These are phyloP conservation scores for Petrocephalus microphthalmus DNA, from an alignment of 2,113 vertebrate species.

Conservation along the genomic window DNA sequence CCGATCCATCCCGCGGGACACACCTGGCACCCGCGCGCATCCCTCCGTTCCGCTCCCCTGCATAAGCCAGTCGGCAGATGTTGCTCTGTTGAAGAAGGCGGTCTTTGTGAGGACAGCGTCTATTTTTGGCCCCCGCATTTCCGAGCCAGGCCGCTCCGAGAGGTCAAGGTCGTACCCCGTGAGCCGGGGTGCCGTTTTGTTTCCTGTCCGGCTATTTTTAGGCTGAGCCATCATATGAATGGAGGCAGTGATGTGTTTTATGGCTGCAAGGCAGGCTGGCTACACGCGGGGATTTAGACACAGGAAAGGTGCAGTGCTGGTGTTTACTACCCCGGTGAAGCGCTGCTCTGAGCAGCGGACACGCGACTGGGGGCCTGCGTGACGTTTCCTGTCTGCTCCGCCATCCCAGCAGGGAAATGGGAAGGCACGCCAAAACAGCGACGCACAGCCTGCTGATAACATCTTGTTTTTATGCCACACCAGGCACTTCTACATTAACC, in stretches of 20 bases:
- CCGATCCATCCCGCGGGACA: background rate
- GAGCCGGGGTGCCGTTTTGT: conserved; percentile 57
- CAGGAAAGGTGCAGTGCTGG: conserved; percentile 34
- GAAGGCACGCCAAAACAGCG: background rate
- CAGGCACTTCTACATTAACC: background rate
- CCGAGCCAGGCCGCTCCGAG: conserved; percentile 52
- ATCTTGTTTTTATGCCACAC: background rate
- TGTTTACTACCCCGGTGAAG: background rate
- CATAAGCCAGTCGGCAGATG: conserved; percentile 72
- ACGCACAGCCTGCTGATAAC: background rate
- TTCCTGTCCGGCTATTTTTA: conserved; percentile 65
- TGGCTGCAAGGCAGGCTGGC: conserved; percentile 55
- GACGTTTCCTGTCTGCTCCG: background rate
- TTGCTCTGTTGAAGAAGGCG: conserved; percentile 58
- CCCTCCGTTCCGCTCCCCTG: conserved; percentile 58
- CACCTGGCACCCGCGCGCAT: background rate
- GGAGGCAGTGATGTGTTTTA: conserved; percentile 59
- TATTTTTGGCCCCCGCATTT: conserved; percentile 65
- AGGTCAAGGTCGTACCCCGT: conserved; percentile 47
- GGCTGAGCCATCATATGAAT: conserved; percentile 62
- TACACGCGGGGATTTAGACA: conserved; percentile 35
- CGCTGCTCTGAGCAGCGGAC: background rate
- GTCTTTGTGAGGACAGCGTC: conserved; percentile 64
- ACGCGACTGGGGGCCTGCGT: background rate
- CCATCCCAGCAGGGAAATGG: background rate